These are phyloP conservation scores for Lindbergichthys nudifrons DNA, from an alignment of 2,797 vertebrate genomes.

Conservation along the genomic window DNA sequence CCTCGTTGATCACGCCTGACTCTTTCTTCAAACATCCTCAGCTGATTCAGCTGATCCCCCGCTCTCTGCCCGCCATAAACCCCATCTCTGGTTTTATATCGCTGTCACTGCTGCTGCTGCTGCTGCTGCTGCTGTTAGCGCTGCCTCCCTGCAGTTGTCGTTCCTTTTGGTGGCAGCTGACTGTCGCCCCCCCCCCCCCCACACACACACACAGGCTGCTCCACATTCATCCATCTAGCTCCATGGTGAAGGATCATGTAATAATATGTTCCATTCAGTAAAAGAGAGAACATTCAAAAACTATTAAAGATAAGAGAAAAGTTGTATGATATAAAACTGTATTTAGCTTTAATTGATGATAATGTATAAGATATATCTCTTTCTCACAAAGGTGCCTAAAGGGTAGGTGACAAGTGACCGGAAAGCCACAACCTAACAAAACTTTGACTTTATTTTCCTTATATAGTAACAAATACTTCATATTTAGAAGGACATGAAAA, in stretches of 20 bases:
- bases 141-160: constrained; percentile 76
- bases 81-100: constrained; percentile 59
- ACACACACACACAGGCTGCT: constrained; percentile 8
- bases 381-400: background rate
- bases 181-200: constrained; percentile 48
- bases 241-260: constrained; percentile 31
- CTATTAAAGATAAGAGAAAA: background rate
- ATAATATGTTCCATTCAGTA: constrained; percentile 35
- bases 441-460: background rate
- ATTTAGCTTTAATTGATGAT: background rate
- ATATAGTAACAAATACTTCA: background rate
- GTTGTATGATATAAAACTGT: background rate
- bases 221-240: constrained; percentile 49
- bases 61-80: constrained; percentile 42
- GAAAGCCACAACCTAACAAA: background rate
- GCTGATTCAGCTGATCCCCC: constrained; percentile 62
- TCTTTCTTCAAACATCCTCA: constrained; percentile 56
- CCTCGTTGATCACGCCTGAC: constrained; percentile 38
- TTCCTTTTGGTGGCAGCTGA: constrained; percentile 78
- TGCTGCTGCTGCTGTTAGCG: constrained; percentile 54
- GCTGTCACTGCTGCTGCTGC: constrained; percentile 52
- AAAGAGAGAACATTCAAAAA: background rate
- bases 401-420: background rate
- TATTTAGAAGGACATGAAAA: background rate
- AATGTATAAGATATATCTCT: background rate